Base-by-base conservation (phyloP, 2,888 invertebrate species). In the Drosophila barbarae region DNA sequence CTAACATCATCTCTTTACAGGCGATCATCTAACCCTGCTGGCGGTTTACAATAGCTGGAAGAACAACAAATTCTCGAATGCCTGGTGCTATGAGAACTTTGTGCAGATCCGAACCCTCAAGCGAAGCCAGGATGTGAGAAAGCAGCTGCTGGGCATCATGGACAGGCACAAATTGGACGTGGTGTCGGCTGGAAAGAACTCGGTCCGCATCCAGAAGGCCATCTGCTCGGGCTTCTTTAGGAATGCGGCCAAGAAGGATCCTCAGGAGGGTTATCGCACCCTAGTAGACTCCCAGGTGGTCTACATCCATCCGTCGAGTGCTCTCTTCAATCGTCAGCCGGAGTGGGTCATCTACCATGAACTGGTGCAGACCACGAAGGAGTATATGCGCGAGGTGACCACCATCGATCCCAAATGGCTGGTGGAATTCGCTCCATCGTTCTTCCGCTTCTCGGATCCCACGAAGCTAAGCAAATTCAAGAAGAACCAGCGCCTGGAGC, bases 271-370 rank as follows among this genome's bases (percentile, higher is more conserved):
- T 0, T 99, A 99, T 90, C 92, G 99, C 55, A 99, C 99, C 0
- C 91, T 99, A 8, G 98, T 98, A 0, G 99, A 99, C 90, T 96
- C 97, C 72, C 99, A 98, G 90, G 96, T 98, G 12, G 99, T 99
- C 13, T 99, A 99, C 89, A 99, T 99, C 86, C 99, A 99, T 91
- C 99, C 99, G 0, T 98, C 98, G 1, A 97, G 97, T 89, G 96
- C 99, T 0, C 91, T 99, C 8, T 99, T 99, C 89, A 98, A 99
- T 90, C 91, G 98, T 57, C 99, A 99, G 88, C 99, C 99, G 0
- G 99, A 99, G 90, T 99, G 99, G 99, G 98, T 99, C 0, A 96
- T 99, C 72, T 99, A 99, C 89, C 99, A 99, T 87, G 99, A 99
- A 90, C 90, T 99, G 73, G 98, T 99, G 4, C 96, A 98, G 90